Conservation (phyloP, 2,888 invertebrate species). For the Tubulanus polymorphus region DNA sequence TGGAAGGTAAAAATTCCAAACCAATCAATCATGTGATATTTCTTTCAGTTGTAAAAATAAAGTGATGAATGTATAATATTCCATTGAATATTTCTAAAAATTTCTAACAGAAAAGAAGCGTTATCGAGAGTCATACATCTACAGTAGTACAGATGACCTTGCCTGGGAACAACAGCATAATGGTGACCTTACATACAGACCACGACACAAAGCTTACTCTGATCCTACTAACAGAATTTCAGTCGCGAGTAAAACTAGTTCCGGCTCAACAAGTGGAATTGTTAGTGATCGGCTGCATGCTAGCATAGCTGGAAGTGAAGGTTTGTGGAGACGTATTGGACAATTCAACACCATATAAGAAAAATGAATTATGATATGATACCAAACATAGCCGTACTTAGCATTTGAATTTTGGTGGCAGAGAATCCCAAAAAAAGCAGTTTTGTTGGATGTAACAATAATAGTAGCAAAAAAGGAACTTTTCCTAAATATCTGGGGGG, state of each 20-base stretch:
- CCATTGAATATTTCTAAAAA: background rate
- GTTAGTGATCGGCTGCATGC: slow-evolving; percentile 87
- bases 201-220: slow-evolving; percentile 26
- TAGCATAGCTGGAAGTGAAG: slow-evolving; percentile 70
- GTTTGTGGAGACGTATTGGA: background rate
- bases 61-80: background rate
- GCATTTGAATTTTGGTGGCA: too few relatives aligned
- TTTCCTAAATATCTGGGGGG: too few relatives aligned
- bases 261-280: slow-evolving; percentile 95
- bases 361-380: too few relatives aligned
- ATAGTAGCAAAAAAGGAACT: too few relatives aligned
- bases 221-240: slow-evolving; percentile 65
- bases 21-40: background rate
- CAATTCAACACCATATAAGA: background rate
- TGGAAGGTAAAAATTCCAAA: slow-evolving; percentile 61
- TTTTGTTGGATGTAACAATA: too few relatives aligned
- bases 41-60: background rate
- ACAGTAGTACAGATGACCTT: slow-evolving; percentile 54
- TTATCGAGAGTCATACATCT: slow-evolving; percentile 69
- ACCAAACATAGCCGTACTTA: too few relatives aligned
- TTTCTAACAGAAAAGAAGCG: slow-evolving; percentile 60
- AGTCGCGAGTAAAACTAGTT: slow-evolving; percentile 87
- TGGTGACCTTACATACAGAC: slow-evolving; percentile 28
- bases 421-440: too few relatives aligned
- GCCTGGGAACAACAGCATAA: slow-evolving; percentile 35